Evolutionary conservation across 2,797 vertebrate genomes (phyloP), one percentile per base, ranked within the genome.

Genomic region (Pygocentrus nattereri): DNA sequence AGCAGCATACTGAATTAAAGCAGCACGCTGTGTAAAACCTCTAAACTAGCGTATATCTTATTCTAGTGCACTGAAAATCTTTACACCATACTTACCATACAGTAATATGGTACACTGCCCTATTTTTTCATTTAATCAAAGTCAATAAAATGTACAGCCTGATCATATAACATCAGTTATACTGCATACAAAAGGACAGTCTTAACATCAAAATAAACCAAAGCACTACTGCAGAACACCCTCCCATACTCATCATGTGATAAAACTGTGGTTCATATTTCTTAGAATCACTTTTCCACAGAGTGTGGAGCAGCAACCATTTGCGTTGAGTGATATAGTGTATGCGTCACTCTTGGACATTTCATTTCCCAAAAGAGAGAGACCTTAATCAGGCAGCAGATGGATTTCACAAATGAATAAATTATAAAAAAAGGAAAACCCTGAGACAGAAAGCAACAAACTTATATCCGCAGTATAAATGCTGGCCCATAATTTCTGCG

Each of bases 401-500:
- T 80, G 64, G 64, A 79, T 64, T 58, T 74, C 59, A 70, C 72
- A 62, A 86, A 82, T 70, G 44, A 85, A 88, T 82, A 4, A 80
- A 75, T 25, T 13, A 30, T 49, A 6, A 31, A 67, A 13, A 79
- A 73, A 61, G 5, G 16, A 34, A 18, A 47, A 31, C 44, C 62
- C 13, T 4, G 21, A 19, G 30, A 73, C 19, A 52, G n/a, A 59
- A 64, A 27, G 34, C 78, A 68, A 71, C 23, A 74, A 25, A 74
- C 25, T 71, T 0, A 82, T 70, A 82, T 74, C 16, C 68, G 23
- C 68, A 25, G 76, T 70, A 49, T 68, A 71, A 49, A 67, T 44
- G 19, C 25, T 64, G 64, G 21, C n/a, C 21, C 65, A 41, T 15
- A 12, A 31, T 68, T 79, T 78, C 62, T 19, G 21, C 21, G 76